phyloP scores from a whole-genome alignment of 2,888 invertebrate genomes.

The Heterodera filipjevi region DNA sequence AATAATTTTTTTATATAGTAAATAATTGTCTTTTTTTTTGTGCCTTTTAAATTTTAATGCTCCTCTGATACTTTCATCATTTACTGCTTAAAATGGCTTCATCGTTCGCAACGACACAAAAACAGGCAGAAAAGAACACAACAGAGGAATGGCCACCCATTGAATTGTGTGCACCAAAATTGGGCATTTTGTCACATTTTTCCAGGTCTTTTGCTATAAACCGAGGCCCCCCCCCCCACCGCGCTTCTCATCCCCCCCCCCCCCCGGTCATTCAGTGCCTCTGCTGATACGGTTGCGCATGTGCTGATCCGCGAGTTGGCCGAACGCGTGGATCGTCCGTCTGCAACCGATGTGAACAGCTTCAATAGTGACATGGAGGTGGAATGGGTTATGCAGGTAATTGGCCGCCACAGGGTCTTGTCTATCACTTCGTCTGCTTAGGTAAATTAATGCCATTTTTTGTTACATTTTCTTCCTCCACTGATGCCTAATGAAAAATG shows the following conservation, averaged over 20 bases:
- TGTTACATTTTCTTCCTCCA: too few species aligned
- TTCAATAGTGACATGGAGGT: conserved; percentile 55
- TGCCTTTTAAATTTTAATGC: background rate
- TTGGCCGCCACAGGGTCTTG: too few species aligned
- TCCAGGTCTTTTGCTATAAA: conserved; percentile 46
- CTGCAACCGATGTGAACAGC: conserved; percentile 9
- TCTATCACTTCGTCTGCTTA: too few species aligned
- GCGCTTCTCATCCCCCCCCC: too few species aligned
- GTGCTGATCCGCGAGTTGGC: conserved; percentile 45
- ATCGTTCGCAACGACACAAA: background rate
- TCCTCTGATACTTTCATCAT: too few species aligned
- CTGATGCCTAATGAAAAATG: background rate
- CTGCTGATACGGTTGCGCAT: conserved; percentile 45
- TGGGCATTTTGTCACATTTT: conserved; percentile 58
- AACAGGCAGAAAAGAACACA: conserved; percentile 42
- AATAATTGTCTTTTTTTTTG: background rate
- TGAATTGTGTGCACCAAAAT: conserved; percentile 57
- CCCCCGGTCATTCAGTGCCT: conserved; percentile 38
- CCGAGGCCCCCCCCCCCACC: too few species aligned
- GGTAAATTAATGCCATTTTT: too few species aligned
- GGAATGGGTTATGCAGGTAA: conserved; percentile 63
- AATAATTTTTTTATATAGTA: too few species aligned
- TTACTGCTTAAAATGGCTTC: background rate
- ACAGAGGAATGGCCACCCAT: conserved; percentile 59
- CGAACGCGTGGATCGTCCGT: conserved; percentile 42